These are phyloP conservation scores for Chamaetylas fuelleborni DNA, from an alignment of 2,113 vertebrate genomes.

Conservation along the genomic window DNA sequence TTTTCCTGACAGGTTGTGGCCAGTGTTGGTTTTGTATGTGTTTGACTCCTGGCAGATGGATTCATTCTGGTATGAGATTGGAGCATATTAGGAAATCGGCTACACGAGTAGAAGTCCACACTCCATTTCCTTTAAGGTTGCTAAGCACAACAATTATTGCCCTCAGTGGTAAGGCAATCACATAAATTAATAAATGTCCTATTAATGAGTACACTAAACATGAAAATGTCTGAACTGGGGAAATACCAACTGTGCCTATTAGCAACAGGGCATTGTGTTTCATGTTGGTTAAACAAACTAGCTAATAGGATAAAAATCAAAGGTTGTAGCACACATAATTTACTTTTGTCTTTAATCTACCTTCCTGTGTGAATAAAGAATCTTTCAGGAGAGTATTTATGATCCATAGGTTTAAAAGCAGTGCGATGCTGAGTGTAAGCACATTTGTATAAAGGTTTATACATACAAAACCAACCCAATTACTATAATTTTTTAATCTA, in stretches of 20 bases:
- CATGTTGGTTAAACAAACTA: not conserved
- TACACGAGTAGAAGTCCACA: not conserved
- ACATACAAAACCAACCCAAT: not conserved
- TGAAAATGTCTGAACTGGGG: slow-evolving; percentile 1
- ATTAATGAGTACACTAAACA: slow-evolving; percentile 48
- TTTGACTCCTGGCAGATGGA: not conserved
- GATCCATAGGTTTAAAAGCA: not conserved
- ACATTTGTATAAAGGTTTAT: not conserved
- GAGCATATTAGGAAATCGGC: slow-evolving; percentile 4
- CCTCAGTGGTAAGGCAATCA: slow-evolving; percentile 20
- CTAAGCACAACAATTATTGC: slow-evolving; percentile 31
- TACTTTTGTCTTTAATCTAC: not conserved
- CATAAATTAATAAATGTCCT: slow-evolving; percentile 46
- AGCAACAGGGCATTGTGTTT: not conserved
- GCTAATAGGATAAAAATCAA: not conserved
- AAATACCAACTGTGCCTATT: not conserved
- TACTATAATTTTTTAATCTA: not conserved
- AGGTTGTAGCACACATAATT: not conserved
- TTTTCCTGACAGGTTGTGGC: not conserved
- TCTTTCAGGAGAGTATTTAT: not conserved
- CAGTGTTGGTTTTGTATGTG: not conserved
- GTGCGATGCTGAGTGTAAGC: not conserved
- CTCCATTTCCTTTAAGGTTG: slow-evolving; percentile 44
- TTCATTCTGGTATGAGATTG: not conserved
- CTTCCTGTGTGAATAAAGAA: not conserved